A percentile compares a stretch with the other conserved stretches of the same genome.
These are phyloP conservation scores for Lutjanus argentimaculatus DNA, from an alignment of 2,797 vertebrate species.

Conservation along the genomic window DNA sequence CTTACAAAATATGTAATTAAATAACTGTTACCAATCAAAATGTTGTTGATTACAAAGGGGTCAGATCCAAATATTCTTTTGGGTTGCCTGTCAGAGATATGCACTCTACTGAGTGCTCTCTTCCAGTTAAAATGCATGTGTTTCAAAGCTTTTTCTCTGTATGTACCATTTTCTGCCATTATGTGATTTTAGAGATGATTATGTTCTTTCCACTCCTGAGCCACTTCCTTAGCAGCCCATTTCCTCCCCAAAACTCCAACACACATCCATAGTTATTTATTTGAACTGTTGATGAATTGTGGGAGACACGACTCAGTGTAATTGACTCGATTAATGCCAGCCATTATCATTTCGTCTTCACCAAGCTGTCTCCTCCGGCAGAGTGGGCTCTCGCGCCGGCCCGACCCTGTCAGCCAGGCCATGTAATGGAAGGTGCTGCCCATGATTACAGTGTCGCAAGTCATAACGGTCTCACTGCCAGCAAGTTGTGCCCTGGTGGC, in stretches of 20 bases:
- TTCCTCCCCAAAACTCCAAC: constrained; percentile 53
- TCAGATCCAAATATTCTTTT: no score
- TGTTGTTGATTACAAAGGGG: no score
- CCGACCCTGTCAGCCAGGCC: constrained; percentile 81
- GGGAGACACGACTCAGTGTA: constrained; percentile 79
- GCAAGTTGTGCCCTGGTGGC: constrained; percentile 66
- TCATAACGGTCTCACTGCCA: constrained; percentile 80
- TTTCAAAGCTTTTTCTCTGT: constrained; percentile 16
- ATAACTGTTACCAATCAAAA: no score
- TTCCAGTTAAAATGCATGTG: background rate
- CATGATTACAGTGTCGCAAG: constrained; percentile 86
- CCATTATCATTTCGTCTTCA: constrained; percentile 81
- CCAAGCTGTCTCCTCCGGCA: constrained; percentile 74
- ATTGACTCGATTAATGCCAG: constrained; percentile 85
- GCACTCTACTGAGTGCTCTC: no score
- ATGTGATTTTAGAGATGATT: constrained; percentile 50
- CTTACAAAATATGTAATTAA: no score
- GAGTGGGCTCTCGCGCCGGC: constrained; percentile 56
- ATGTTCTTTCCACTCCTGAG: constrained; percentile 42
- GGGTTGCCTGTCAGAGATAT: no score
- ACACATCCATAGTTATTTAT: constrained; percentile 77
- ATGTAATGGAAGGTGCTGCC: constrained; percentile 82
- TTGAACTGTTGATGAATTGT: constrained; percentile 76
- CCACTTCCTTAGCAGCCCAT: constrained; percentile 34
- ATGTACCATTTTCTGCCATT: constrained; percentile 31